These are phyloP conservation scores for Ypsolopha sequella DNA, from an alignment of 2,888 invertebrate species.

Conservation along the genomic window DNA sequence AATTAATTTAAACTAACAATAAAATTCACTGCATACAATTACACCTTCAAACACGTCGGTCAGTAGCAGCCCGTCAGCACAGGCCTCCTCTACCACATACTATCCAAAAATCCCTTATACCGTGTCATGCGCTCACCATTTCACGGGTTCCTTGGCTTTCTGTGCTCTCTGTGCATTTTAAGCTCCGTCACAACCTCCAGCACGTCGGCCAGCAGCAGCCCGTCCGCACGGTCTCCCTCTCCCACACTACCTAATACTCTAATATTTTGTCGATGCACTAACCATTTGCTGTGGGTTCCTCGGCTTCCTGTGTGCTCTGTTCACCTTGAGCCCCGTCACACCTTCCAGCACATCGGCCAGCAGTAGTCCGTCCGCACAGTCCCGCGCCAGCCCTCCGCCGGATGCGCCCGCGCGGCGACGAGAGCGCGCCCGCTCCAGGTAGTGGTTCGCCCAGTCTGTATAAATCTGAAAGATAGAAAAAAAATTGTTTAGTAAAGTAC, in stretches of 20 bases:
- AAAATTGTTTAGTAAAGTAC: slow-evolving; percentile 14
- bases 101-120: no score
- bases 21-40: no score
- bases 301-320: slow-evolving; percentile 81
- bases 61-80: background rate
- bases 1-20: background rate
- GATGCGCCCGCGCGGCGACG: slow-evolving; percentile 81
- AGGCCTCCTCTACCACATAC: background rate
- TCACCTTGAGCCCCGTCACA: slow-evolving; percentile 84
- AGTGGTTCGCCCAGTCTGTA: slow-evolving; percentile 98
- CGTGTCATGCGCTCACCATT: no score
- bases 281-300: slow-evolving; percentile 95
- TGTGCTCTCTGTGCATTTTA: no score
- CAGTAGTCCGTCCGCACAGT: slow-evolving; percentile 93
- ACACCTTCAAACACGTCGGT: background rate
- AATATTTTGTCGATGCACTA: slow-evolving; percentile 41
- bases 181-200: slow-evolving; percentile 94
- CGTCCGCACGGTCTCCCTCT: slow-evolving; percentile 93
- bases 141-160: no score
- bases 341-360: slow-evolving; percentile 95
- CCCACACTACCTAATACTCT: slow-evolving; percentile 74
- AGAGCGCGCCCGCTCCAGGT: slow-evolving; percentile 91
- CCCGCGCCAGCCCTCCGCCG: slow-evolving; percentile 83
- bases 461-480: slow-evolving; percentile 80
- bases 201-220: slow-evolving; percentile 91